Percentiles rank a stretch among this genome's conserved stretches.
Evolutionary conservation across 2,113 vertebrate genomes (phyloP).

Genomic region (Proteles cristata): DNA sequence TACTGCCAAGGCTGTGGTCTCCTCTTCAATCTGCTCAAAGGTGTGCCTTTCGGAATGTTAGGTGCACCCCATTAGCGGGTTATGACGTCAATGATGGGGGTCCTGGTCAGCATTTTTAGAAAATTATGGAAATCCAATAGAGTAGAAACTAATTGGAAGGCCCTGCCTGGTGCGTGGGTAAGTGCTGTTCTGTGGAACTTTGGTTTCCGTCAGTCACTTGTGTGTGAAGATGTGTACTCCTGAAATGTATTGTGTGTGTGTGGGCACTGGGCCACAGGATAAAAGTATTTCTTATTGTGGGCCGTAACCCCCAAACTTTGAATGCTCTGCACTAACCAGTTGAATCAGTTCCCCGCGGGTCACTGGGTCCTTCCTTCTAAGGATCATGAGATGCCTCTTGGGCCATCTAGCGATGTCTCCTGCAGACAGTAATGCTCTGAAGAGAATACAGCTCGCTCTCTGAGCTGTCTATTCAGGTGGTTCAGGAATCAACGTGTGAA

Average conservation of each 20-base stretch:
- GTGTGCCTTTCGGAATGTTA: conserved; percentile 2
- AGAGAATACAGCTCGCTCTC: background rate
- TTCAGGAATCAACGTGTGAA: background rate
- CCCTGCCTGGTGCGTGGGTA: background rate
- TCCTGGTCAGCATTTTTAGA: background rate
- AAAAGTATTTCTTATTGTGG: background rate
- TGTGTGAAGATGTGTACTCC: background rate
- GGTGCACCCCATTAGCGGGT: background rate
- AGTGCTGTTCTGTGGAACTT: background rate
- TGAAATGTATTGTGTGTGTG: background rate
- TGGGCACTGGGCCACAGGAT: background rate
- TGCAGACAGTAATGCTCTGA: background rate
- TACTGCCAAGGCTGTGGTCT: background rate
- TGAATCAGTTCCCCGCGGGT: background rate
- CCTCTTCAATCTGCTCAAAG: background rate
- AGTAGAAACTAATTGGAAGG: conserved; percentile 12
- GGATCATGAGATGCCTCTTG: too few relatives aligned
- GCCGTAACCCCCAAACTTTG: background rate
- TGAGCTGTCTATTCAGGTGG: background rate
- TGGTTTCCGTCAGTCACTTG: background rate
- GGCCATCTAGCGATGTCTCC: too few relatives aligned
- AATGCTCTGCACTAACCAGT: background rate
- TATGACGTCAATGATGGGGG: background rate
- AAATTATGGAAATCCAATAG: background rate
- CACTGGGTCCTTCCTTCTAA: background rate